A percentile compares a stretch with the other conserved stretches of the same genome.
These are phyloP conservation scores for Melanargia galathea DNA, from an alignment of 2,888 invertebrate species.

Conservation along the genomic window DNA sequence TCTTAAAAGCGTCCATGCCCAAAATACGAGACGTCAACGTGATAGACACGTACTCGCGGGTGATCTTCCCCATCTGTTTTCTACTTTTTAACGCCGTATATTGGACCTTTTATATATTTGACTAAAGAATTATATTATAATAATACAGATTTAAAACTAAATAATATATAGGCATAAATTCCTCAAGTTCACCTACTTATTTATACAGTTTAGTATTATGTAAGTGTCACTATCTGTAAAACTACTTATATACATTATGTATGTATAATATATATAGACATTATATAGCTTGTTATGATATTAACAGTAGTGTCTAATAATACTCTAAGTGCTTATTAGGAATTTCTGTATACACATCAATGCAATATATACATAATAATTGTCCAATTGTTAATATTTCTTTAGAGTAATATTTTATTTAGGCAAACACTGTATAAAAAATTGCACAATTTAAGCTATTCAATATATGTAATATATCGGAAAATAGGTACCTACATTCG, in stretches of 20 bases:
- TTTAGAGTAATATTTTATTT: neutral
- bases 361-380: neutral
- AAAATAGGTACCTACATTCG: no score
- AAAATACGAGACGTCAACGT: conserved; percentile 98
- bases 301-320: no score
- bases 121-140: conserved; percentile 61
- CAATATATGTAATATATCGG: neutral
- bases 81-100: conserved; percentile 97
- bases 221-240: neutral
- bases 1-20: conserved; percentile 94
- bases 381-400: neutral
- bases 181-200: neutral
- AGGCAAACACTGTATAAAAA: neutral
- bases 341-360: neutral
- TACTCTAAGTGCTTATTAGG: neutral
- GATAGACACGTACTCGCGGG: conserved; percentile 98
- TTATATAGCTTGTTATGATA: neutral
- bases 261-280: no score
- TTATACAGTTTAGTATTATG: neutral
- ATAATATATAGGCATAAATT: neutral
- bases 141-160: conserved; percentile 2
- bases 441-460: neutral
- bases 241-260: neutral
- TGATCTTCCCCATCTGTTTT: conserved; percentile 97
- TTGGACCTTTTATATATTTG: conserved; percentile 95